Percentiles rank a stretch among this genome's conserved stretches.
Evolutionary conservation across 1,140 invertebrate species (phyloP).

Genomic region (Bactericera cockerelli): DNA sequence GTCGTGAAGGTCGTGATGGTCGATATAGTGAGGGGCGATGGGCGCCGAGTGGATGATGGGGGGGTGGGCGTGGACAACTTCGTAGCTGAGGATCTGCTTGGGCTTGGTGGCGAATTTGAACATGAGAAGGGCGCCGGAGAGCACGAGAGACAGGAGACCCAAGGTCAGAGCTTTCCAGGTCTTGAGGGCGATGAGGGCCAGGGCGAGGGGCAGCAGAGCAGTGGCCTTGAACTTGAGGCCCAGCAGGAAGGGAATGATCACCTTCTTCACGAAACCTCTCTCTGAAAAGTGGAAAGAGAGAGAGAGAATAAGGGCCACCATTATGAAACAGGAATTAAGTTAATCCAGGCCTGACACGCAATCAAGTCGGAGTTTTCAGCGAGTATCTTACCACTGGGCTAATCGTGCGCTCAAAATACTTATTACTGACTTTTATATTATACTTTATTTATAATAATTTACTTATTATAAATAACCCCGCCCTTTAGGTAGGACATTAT

Average conservation of each 20-base stretch:
- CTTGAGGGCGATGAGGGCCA: slow-evolving; percentile 65
- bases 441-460: too few species aligned
- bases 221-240: slow-evolving; percentile 72
- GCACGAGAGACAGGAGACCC: slow-evolving; percentile 57
- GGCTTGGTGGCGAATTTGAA: slow-evolving; percentile 64
- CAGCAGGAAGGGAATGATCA: slow-evolving; percentile 64
- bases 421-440: too few species aligned
- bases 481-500: too few species aligned
- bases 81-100: slow-evolving; percentile 60
- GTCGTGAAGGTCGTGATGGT: background rate
- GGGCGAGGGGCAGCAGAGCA: slow-evolving; percentile 56
- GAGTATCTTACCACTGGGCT: too few species aligned
- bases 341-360: too few species aligned
- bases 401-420: too few species aligned
- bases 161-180: slow-evolving; percentile 75
- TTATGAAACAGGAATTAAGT: too few species aligned
- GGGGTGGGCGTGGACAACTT: slow-evolving; percentile 46
- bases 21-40: background rate
- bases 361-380: too few species aligned
- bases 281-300: slow-evolving; percentile 32
- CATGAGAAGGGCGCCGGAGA: slow-evolving; percentile 54
- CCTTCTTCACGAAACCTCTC: slow-evolving; percentile 63
- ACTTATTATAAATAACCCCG: too few species aligned
- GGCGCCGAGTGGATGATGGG: background rate
- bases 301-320: slow-evolving; percentile 13